Percentiles rank a stretch among this genome's conserved stretches.
Evolutionary conservation across 2,113 vertebrate species (phyloP).

Genomic region (Antennarius striatus): DNA sequence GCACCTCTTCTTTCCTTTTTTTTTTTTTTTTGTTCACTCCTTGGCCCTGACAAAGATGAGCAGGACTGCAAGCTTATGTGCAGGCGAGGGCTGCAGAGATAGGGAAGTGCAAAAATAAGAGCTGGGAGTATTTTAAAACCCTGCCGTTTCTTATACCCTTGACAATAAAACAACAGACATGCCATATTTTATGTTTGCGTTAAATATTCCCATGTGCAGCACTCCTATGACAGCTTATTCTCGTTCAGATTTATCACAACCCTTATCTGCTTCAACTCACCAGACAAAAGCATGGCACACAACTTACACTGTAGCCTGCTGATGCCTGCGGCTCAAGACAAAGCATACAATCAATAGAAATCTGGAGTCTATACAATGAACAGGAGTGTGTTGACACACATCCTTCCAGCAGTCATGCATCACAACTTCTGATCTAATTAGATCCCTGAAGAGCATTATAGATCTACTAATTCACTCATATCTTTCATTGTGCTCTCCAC

Average conservation of each 20-base stretch:
- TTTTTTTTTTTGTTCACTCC: conserved; percentile 27
- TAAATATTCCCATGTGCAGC: conserved; percentile 79
- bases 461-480: conserved; percentile 55
- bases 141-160: conserved; percentile 65
- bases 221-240: conserved; percentile 79
- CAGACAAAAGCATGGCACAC: conserved; percentile 60
- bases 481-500: conserved; percentile 32
- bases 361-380: conserved; percentile 77
- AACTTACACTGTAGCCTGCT: conserved; percentile 51
- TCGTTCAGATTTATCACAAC: conserved; percentile 78
- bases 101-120: conserved; percentile 60
- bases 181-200: conserved; percentile 78
- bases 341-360: conserved; percentile 77
- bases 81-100: conserved; percentile 44
- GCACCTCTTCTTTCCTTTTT: conserved; percentile 37
- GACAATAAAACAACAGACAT: conserved; percentile 76
- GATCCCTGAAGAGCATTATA: conserved; percentile 66
- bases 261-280: conserved; percentile 70
- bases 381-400: conserved; percentile 65
- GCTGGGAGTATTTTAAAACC: conserved; percentile 68
- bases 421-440: conserved; percentile 71
- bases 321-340: conserved; percentile 68
- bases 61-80: conserved; percentile 40
- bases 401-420: conserved; percentile 66
- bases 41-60: conserved; percentile 47